phyloP scores from a whole-genome alignment of 2,888 invertebrate species.

The Cataglyphis cursor region DNA sequence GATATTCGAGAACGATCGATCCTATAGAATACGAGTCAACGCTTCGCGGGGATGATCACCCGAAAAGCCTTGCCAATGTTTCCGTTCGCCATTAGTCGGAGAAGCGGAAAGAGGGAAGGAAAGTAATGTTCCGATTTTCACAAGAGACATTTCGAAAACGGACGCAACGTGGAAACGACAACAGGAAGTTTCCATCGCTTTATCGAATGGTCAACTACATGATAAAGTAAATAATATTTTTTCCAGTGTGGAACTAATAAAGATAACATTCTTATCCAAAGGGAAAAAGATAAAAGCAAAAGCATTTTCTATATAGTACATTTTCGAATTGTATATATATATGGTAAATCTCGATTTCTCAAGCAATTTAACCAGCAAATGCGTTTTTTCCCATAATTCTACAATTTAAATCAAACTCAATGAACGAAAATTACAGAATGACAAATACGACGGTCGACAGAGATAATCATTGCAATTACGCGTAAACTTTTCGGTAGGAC shows the following conservation, averaged over 20 bases:
- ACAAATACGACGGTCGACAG: conserved; percentile 57
- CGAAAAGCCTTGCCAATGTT: conserved; percentile 64
- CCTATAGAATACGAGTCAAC: conserved; percentile 67
- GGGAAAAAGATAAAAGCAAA: not conserved
- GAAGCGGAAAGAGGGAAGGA: not conserved
- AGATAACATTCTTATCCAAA: conserved; percentile 11
- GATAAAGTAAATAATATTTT: conserved; percentile 5
- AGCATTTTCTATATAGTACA: not conserved
- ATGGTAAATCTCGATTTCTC: not conserved
- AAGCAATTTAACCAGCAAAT: not conserved
- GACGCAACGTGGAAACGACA: conserved; percentile 16
- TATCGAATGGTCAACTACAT: not conserved
- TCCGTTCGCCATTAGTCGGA: conserved; percentile 63
- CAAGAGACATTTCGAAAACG: conserved; percentile 30
- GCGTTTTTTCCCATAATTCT: not conserved
- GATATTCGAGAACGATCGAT: conserved; percentile 73
- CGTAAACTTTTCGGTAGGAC: conserved; percentile 61
- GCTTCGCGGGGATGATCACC: conserved; percentile 64
- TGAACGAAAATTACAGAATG: conserved; percentile 55
- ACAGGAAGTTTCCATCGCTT: conserved; percentile 25
- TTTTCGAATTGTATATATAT: conserved; percentile 16
- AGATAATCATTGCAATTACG: conserved; percentile 75
- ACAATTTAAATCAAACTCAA: conserved; percentile 12
- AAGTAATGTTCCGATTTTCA: not conserved
- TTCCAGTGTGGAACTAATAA: not conserved